A percentile compares a stretch with the other conserved stretches of the same genome.
These are phyloP conservation scores for Mayetiola destructor DNA, from an alignment of 2,888 invertebrate genomes.

Conservation along the genomic window DNA sequence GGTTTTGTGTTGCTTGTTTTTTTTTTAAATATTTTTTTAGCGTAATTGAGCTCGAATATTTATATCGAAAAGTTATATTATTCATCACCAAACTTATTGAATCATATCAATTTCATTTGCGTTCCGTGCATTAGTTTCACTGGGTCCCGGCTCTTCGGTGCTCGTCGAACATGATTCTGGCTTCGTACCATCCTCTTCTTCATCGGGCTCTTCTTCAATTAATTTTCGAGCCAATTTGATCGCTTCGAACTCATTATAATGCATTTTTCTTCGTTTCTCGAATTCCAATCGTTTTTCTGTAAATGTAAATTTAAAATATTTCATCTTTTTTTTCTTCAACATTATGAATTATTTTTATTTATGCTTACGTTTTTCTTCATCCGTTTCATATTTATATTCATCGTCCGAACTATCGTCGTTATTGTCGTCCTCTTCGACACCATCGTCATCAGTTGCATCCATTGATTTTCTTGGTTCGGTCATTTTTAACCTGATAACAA, in stretches of 20 bases:
- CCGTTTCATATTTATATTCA: slow-evolving; percentile 33
- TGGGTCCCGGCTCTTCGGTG: background rate
- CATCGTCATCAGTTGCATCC: slow-evolving; percentile 17
- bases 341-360: too few relatives aligned
- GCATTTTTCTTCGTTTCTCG: slow-evolving; percentile 85
- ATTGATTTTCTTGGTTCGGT: slow-evolving; percentile 5
- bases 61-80: too few relatives aligned
- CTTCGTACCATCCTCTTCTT: slow-evolving; percentile 47
- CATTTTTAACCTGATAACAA: background rate
- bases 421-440: slow-evolving; percentile 31
- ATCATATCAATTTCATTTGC: slow-evolving; percentile 1
- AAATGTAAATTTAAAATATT: background rate
- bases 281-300: slow-evolving; percentile 61
- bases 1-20: background rate
- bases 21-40: too few relatives aligned
- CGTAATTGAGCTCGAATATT: too few relatives aligned
- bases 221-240: slow-evolving; percentile 82
- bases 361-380: slow-evolving; percentile 37
- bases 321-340: too few relatives aligned
- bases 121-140: background rate
- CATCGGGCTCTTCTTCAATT: slow-evolving; percentile 79
- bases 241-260: slow-evolving; percentile 96
- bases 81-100: too few relatives aligned
- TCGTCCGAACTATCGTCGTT: slow-evolving; percentile 31
- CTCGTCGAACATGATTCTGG: background rate